A percentile compares a stretch with the other conserved stretches of the same genome.
These are phyloP conservation scores for Xestoiulus laeticollis DNA, from an alignment of 2,888 invertebrate species.

Conservation along the genomic window DNA sequence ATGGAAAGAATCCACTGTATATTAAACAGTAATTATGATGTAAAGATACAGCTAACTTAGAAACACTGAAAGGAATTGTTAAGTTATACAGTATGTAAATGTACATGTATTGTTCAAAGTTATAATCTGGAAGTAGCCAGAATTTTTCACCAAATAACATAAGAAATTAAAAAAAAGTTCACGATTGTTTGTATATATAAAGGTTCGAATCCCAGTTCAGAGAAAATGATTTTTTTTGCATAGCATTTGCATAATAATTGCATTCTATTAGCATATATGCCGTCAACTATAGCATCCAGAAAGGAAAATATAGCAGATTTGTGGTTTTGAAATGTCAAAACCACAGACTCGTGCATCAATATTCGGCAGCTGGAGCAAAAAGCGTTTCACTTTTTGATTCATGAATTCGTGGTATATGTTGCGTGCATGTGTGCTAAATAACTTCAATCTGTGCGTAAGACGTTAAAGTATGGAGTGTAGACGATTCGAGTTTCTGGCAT, in stretches of 20 bases:
- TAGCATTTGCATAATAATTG: conserved; percentile 2
- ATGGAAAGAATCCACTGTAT: too few species aligned
- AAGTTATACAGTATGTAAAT: too few species aligned
- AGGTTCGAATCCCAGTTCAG: background rate
- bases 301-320: conserved; percentile 39
- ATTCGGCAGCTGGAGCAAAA: conserved; percentile 32
- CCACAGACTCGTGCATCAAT: conserved; percentile 46
- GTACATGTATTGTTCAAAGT: too few species aligned
- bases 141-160: background rate
- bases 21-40: too few species aligned
- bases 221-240: background rate
- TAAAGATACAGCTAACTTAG: too few species aligned
- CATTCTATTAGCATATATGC: conserved; percentile 30
- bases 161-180: background rate
- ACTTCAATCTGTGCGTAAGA: conserved; percentile 48
- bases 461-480: conserved; percentile 48
- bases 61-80: too few species aligned
- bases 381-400: conserved; percentile 40
- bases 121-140: background rate
- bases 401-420: conserved; percentile 42
- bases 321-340: conserved; percentile 48
- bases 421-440: conserved; percentile 46
- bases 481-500: conserved; percentile 42
- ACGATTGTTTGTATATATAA: background rate
- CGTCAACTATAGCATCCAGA: background rate